phyloP scores from a whole-genome alignment of 2,888 invertebrate genomes.

The Clivina fossor region DNA sequence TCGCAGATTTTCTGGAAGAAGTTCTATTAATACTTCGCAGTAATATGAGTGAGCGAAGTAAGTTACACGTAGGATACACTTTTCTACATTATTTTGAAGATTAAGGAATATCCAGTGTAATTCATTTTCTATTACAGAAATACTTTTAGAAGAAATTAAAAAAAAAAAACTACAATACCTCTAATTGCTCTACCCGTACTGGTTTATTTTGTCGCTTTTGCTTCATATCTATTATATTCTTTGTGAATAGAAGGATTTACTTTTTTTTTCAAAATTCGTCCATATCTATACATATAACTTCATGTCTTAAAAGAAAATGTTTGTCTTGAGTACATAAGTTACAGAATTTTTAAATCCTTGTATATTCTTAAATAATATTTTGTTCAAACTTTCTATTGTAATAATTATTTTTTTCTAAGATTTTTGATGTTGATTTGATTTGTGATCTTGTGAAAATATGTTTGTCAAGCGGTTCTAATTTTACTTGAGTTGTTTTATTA shows the following conservation, averaged over 20 bases:
- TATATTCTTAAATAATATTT: constrained; percentile 1
- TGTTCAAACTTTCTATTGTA: not conserved
- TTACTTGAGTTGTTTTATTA: not conserved
- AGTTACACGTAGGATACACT: constrained; percentile 1
- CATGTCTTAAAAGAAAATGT: constrained; percentile 5
- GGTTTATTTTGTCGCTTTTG: constrained; percentile 1
- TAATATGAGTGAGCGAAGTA: constrained; percentile 4
- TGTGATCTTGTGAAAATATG: not conserved
- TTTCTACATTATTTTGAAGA: not conserved
- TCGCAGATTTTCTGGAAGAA: not conserved
- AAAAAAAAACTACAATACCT: not conserved
- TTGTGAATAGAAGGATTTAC: constrained; percentile 2
- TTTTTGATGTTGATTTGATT: not conserved
- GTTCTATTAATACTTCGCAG: not conserved
- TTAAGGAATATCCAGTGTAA: constrained; percentile 4
- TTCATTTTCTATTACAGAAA: constrained; percentile 2
- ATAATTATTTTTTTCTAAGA: not conserved
- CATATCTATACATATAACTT: constrained; percentile 6
- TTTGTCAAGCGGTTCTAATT: not conserved
- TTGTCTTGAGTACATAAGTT: not conserved
- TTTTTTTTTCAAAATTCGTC: not conserved
- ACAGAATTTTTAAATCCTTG: constrained; percentile 6
- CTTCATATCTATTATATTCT: constrained; percentile 7
- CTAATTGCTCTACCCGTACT: not conserved
- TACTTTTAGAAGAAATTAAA: not conserved